These are phyloP conservation scores for Stenchaetothrips biformis DNA, from an alignment of 2,888 invertebrate species.

Conservation along the genomic window DNA sequence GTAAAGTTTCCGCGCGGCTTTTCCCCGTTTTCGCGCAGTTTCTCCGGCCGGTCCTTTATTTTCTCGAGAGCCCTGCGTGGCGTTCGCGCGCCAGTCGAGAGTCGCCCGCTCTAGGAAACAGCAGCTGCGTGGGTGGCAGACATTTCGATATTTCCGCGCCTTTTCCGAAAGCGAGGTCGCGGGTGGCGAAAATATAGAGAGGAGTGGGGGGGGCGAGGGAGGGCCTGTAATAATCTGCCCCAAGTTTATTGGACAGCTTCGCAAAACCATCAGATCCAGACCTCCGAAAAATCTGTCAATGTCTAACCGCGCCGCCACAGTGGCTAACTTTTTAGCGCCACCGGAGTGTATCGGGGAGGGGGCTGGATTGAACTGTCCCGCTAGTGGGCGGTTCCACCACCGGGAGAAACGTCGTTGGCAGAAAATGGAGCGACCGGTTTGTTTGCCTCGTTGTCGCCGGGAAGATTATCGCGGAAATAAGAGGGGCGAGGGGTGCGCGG, in stretches of 20 bases:
- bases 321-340: neutral
- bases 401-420: too few species aligned
- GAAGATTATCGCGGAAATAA: neutral
- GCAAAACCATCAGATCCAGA: neutral
- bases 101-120: too few species aligned
- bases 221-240: neutral
- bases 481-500: neutral
- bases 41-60: too few species aligned
- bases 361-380: too few species aligned
- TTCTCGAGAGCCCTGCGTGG: too few species aligned
- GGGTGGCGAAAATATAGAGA: neutral
- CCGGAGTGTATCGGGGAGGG: too few species aligned
- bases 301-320: neutral
- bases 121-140: too few species aligned
- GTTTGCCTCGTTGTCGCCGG: neutral
- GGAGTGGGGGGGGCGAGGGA: neutral
- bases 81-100: too few species aligned
- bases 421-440: neutral
- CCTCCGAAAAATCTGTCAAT: conserved; percentile 6
- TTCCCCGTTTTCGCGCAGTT: too few species aligned
- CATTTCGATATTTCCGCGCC: too few species aligned
- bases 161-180: neutral
- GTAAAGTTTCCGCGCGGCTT: too few species aligned
- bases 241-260: neutral
- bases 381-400: too few species aligned